These are phyloP conservation scores for Mythimna lalbum DNA, from an alignment of 2,888 invertebrate species.

Conservation along the genomic window DNA sequence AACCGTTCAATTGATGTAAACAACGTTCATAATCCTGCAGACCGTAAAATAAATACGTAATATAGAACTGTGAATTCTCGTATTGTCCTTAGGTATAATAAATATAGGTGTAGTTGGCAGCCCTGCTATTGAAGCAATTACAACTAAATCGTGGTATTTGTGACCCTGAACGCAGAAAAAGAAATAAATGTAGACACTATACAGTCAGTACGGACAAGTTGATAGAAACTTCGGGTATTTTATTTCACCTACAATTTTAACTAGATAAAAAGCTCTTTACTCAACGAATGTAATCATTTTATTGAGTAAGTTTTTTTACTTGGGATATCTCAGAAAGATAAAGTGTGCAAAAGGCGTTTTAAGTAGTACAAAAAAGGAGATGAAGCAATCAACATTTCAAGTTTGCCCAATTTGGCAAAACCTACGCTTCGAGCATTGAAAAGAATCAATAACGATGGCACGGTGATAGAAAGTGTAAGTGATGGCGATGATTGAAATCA, in stretches of 20 bases:
- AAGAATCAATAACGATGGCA: conserved; percentile 23
- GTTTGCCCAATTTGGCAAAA: conserved; percentile 4
- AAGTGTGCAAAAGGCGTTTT: background rate
- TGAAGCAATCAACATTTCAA: background rate
- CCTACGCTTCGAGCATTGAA: background rate
- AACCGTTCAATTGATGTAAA: background rate
- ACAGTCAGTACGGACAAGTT: conserved; percentile 1
- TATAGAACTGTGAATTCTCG: background rate
- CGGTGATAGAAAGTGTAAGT: conserved; percentile 35
- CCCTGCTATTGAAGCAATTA: conserved; percentile 6
- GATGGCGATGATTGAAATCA: conserved; percentile 21
- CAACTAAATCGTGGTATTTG: conserved; percentile 17
- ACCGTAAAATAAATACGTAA: background rate
- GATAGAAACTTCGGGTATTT: conserved; percentile 16
- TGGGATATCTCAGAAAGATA: background rate
- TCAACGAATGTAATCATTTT: background rate
- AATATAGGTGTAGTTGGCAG: background rate
- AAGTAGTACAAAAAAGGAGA: background rate
- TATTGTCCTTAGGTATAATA: background rate
- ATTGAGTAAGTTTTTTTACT: background rate
- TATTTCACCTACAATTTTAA: conserved; percentile 9
- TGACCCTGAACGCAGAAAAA: conserved; percentile 26
- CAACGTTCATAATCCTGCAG: background rate
- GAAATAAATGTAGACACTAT: conserved; percentile 13
- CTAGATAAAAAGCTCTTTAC: background rate